Percentiles rank a stretch among this genome's conserved stretches.
Evolutionary conservation across 1,140 invertebrate species (phyloP).

Genomic region (Aplysia californica): DNA sequence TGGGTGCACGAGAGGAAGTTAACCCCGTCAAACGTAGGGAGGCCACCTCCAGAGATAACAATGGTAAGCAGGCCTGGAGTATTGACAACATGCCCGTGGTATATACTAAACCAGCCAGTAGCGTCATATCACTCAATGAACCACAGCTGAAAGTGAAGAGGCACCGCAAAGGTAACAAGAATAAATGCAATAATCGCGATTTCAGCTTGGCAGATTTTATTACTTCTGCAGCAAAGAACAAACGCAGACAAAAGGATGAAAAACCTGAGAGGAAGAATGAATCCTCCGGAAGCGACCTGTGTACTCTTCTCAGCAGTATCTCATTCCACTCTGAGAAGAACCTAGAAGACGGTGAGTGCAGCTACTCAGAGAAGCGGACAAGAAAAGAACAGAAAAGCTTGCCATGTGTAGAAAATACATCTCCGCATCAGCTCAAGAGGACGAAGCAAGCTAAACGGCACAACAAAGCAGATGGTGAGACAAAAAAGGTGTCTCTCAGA

Average conservation of each 20-base stretch:
- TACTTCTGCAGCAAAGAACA: not conserved
- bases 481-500: not conserved
- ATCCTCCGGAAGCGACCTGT: not conserved
- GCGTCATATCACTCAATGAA: not conserved
- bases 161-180: not conserved
- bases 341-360: not conserved
- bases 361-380: not conserved
- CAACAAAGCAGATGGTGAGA: too few relatives aligned
- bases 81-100: not conserved
- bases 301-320: not conserved
- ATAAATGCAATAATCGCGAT: not conserved
- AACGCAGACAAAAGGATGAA: not conserved
- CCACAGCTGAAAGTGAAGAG: not conserved
- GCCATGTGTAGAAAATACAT: too few relatives aligned
- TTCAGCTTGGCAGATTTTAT: not conserved
- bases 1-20: too few relatives aligned
- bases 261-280: not conserved
- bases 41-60: too few relatives aligned
- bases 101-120: not conserved
- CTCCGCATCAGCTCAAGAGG: too few relatives aligned
- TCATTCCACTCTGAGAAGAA: not conserved
- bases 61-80: not conserved
- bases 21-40: too few relatives aligned
- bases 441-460: not conserved
- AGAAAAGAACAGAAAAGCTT: not conserved